A percentile compares a stretch with the other conserved stretches of the same genome.
phyloP scores from a whole-genome alignment of 2,113 vertebrate species.

The Girardinichthys multiradiatus region DNA sequence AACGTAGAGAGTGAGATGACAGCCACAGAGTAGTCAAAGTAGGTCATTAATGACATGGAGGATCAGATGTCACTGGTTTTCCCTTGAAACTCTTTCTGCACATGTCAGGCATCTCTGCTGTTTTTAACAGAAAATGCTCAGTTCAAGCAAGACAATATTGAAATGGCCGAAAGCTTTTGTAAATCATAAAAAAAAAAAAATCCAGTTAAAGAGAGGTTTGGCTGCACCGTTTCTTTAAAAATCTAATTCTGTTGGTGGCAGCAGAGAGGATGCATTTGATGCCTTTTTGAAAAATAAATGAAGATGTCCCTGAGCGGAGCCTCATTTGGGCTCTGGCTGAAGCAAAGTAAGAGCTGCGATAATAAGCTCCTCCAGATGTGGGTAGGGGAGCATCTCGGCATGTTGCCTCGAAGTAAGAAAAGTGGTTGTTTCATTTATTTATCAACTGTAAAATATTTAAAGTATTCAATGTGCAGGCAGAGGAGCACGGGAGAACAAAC shows the following conservation, averaged over 20 bases:
- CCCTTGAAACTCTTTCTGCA: neutral
- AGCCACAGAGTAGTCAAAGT: slow-evolving; percentile 35
- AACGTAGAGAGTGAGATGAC: slow-evolving; percentile 40
- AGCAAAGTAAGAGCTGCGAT: slow-evolving; percentile 40
- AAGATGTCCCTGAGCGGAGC: slow-evolving; percentile 38
- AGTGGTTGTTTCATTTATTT: slow-evolving; percentile 79
- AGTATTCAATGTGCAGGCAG: slow-evolving; percentile 70
- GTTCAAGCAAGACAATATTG: slow-evolving; percentile 23
- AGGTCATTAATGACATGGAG: slow-evolving; percentile 41
- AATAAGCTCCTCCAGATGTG: slow-evolving; percentile 48
- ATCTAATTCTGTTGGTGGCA: slow-evolving; percentile 13
- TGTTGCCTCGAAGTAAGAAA: slow-evolving; percentile 63
- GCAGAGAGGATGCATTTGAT: slow-evolving; percentile 26
- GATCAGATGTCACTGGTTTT: slow-evolving; percentile 23
- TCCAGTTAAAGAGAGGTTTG: slow-evolving; percentile 1
- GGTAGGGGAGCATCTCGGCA: slow-evolving; percentile 45
- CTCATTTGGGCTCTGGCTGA: slow-evolving; percentile 31
- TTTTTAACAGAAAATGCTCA: slow-evolving; percentile 9
- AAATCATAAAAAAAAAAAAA: slow-evolving; percentile 15
- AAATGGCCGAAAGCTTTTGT: slow-evolving; percentile 28
- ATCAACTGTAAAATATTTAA: slow-evolving; percentile 78
- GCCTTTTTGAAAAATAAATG: slow-evolving; percentile 32
- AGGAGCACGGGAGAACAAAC: slow-evolving; percentile 64
- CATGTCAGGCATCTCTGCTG: neutral
- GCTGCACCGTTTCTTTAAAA: neutral